phyloP scores from a whole-genome alignment of 2,113 vertebrate genomes.

The Lethenteron camtschaticum region DNA sequence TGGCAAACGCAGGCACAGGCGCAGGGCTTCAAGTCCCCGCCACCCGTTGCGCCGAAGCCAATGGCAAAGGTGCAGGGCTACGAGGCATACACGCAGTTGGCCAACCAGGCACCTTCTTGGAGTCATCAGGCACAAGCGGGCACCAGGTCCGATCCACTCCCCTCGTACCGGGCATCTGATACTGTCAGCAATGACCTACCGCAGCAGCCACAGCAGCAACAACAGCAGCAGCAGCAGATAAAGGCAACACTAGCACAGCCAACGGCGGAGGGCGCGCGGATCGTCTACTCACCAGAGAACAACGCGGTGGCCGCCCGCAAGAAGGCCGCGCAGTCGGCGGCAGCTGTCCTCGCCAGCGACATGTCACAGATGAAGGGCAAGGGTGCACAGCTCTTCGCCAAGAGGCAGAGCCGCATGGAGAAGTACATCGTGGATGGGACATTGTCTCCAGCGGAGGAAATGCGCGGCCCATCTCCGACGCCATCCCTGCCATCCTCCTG shows the following conservation, averaged over 20 bases:
- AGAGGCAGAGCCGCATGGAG: constrained; percentile 73
- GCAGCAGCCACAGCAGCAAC: no score
- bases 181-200: no score
- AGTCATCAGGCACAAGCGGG: no score
- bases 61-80: neutral
- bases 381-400: constrained; percentile 79
- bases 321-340: neutral
- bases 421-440: constrained; percentile 52
- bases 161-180: no score
- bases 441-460: constrained; percentile 16
- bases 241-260: neutral
- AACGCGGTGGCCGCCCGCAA: neutral
- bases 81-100: no score
- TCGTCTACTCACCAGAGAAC: neutral
- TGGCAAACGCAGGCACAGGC: constrained; percentile 34
- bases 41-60: constrained; percentile 62
- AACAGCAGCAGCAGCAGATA: no score
- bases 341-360: constrained; percentile 23
- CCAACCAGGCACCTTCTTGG: no score
- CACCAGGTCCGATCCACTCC: no score
- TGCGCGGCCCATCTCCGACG: constrained; percentile 60
- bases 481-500: constrained; percentile 70
- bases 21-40: constrained; percentile 37
- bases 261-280: neutral
- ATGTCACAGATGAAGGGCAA: constrained; percentile 52